Evolutionary conservation across 2,888 invertebrate genomes (phyloP).

Genomic region (Eretmocerus hayati): DNA sequence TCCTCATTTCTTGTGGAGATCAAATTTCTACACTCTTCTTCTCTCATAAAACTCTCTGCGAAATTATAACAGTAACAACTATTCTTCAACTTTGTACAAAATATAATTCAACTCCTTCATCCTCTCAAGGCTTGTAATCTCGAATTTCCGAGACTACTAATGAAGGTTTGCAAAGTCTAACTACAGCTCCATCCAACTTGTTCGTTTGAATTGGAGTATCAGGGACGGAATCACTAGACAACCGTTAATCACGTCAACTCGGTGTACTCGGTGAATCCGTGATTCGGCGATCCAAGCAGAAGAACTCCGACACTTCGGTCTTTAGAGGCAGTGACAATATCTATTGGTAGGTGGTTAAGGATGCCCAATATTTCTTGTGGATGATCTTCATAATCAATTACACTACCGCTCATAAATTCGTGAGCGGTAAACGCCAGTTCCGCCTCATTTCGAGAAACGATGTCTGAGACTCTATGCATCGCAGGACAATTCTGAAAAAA

Average conservation of each 20-base stretch:
- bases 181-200: background rate
- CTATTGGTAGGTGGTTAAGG: constrained; percentile 35
- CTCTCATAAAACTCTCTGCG: constrained; percentile 11
- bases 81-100: constrained; percentile 23
- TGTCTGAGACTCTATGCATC: too few relatives aligned
- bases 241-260: constrained; percentile 45
- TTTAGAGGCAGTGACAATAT: constrained; percentile 48
- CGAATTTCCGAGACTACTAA: too few relatives aligned
- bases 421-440: background rate
- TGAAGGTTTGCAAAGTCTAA: too few relatives aligned
- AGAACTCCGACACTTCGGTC: constrained; percentile 48
- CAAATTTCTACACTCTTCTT: background rate
- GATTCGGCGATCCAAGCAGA: constrained; percentile 47
- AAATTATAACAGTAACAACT: constrained; percentile 22
- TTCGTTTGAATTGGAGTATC: background rate
- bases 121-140: too few relatives aligned
- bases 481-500: too few relatives aligned
- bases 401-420: too few relatives aligned
- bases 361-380: too few relatives aligned
- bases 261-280: constrained; percentile 48
- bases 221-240: constrained; percentile 21
- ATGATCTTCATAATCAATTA: too few relatives aligned
- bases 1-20: constrained; percentile 2
- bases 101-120: constrained; percentile 22
- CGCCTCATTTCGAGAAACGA: background rate